Base-by-base conservation (phyloP, 2,888 invertebrate genomes). In the Ectemnius cavifrons region DNA sequence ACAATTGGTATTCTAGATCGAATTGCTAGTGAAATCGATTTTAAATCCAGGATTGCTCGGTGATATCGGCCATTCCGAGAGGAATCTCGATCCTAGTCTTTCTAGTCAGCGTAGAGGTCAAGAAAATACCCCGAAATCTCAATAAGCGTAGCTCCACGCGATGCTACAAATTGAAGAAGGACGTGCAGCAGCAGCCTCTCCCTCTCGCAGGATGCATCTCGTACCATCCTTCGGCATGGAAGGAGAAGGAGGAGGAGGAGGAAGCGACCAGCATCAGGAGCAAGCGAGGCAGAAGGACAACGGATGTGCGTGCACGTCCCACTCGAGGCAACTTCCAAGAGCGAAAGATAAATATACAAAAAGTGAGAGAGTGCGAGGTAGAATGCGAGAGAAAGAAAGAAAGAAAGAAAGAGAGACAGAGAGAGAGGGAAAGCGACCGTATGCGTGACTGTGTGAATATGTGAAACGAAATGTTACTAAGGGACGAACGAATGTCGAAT, bases 41-140 rank as follows among this genome's bases (percentile, higher is more conserved):
- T 37, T 4, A n/a, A 37, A 37, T 37, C 4, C 1, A 37, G 28
- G 28, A 37, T 8, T 37, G 28, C 37, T 59, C 49, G 14, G 52
- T 37, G 18, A 59, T 58, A 61, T 68, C 58, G 64, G 16, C 16
- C 23, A 18, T 58, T 46, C 59, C 71, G 49, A 23, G 58, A 20
- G 37, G 27, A 37, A 18, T 59, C 62, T 47, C 56, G 62, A 56
- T 66, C 8, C 71, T 65, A 71, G 64, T 71, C 62, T 52, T 64
- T 73, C 68, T 75, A 73, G 68, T 73, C 68, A 13, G 20, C 28
- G 18, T 16, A 63, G 46, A 18, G 63, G 66, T 56, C n/a, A 18
- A 45, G 57, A n/a, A 37, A 63, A 60, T 45, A 49, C n/a, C 27
- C 56, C 46, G 16, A 57, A 28, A 63, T 66, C 49, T 45, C 52